Conservation (phyloP, 2,113 vertebrate species). For the Chlamydotis undulata region DNA sequence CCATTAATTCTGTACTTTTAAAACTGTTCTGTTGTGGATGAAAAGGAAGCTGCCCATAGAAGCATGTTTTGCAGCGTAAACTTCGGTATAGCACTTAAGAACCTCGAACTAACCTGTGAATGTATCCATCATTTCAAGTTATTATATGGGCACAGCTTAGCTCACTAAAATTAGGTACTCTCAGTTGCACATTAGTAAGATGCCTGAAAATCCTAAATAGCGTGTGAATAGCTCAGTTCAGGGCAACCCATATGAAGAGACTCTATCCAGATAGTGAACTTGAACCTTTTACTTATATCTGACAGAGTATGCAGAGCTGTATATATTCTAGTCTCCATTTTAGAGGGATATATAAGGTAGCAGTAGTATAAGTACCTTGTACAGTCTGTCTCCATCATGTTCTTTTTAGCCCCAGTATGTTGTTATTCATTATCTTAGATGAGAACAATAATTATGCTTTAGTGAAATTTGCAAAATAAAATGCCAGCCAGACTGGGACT, state of each 20-base stretch:
- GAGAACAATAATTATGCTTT: neutral
- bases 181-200: neutral
- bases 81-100: neutral
- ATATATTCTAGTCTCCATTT: neutral
- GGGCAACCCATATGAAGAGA: neutral
- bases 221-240: neutral
- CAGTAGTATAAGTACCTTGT: neutral
- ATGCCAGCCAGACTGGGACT: neutral
- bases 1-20: neutral
- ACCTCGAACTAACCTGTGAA: neutral
- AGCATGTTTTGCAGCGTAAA: neutral
- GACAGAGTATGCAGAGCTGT: neutral
- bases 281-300: neutral
- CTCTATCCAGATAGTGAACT: neutral
- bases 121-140: neutral
- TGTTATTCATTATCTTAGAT: neutral
- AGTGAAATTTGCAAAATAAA: neutral
- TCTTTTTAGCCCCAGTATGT: neutral
- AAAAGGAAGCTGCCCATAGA: neutral
- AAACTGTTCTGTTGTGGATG: neutral
- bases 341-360: neutral
- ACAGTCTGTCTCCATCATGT: neutral
- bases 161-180: neutral
- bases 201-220: neutral
- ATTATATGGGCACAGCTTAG: neutral